These are phyloP conservation scores for Xylocopa sonorina DNA, from an alignment of 1,140 invertebrate species.

Conservation along the genomic window DNA sequence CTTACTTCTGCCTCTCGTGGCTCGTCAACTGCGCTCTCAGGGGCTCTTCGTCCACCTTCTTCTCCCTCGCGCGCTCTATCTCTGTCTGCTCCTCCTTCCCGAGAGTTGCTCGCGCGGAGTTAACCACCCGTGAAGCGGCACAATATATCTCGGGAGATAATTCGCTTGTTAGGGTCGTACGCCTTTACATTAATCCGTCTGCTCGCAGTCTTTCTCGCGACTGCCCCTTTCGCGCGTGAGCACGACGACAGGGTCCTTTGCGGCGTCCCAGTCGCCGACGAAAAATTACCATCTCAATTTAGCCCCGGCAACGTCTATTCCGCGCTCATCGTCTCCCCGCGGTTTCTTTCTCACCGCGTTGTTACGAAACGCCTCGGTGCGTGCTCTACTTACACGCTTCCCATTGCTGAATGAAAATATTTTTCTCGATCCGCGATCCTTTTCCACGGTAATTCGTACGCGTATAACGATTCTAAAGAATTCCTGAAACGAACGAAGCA, in stretches of 20 bases:
- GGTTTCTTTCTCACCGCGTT: not conserved
- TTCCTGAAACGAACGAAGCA: no score
- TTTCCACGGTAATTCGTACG: no score
- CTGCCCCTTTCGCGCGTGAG: constrained; percentile 56
- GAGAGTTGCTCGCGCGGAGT: constrained; percentile 58
- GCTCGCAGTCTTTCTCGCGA: constrained; percentile 56
- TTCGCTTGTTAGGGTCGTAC: constrained; percentile 74
- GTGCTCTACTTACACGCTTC: not conserved
- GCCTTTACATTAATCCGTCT: constrained; percentile 71
- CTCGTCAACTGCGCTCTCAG: constrained; percentile 9
- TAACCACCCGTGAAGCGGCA: constrained; percentile 77
- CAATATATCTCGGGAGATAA: constrained; percentile 75
- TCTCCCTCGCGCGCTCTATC: constrained; percentile 11
- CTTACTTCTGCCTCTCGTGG: constrained; percentile 9
- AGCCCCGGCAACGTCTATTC: constrained; percentile 46
- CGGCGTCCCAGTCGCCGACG: constrained; percentile 34
- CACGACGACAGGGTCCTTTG: constrained; percentile 52
- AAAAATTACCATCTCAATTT: constrained; percentile 64
- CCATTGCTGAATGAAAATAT: not conserved
- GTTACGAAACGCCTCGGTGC: not conserved
- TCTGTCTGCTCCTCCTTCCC: constrained; percentile 30
- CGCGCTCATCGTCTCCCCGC: constrained; percentile 11
- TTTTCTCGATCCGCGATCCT: not conserved
- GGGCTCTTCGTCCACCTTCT: constrained; percentile 6
- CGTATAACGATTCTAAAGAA: no score